Evolutionary conservation across 2,888 invertebrate genomes (phyloP), one percentile per base, ranked within the genome.

Genomic region (Cheilosia vernalis): DNA sequence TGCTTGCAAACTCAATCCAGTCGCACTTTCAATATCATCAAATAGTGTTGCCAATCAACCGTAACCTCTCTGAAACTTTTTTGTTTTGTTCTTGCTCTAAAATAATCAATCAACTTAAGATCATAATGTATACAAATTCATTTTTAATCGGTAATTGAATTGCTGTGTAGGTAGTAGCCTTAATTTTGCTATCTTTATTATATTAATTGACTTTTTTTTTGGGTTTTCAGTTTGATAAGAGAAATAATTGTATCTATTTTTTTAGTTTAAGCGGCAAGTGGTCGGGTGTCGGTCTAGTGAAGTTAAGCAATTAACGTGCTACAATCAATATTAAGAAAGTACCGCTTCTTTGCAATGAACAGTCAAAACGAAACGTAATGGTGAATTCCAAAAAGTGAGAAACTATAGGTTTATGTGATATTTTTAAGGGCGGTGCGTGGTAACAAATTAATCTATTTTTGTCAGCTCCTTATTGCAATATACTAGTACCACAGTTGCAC

Each of bases 401-500:
- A 17, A 33, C 15, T 44, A 44, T 44, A 5, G 17, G 2, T 47
- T 19, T 19, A 19, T 47, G 19, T 19, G 47, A 6, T 13, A 47
- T 17, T 51, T 15, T 4, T 24, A 51, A 24, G 49, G 24, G 5
- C 2, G 17, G 17, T 37, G 13, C 37, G 47, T 17, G 2, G 0
- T 47, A 9, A 1, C 7, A 17, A 9, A 9, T 10, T 19, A 19
- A n/a, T 9, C 7, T 7, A 47, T 19, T 17, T 19, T 19, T 3
- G 47, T 47, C 17, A 9, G 9, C 19, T 47, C 9, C 7, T 44
- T 51, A n/a, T 17, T 27, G 47, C n/a, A 73, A 21, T 40, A 40
- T 30, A 9, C 58, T 55, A 33, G 40, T 27, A 80, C 56, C 24
- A 27, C 27, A 24, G 53, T 64, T 76, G 69, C 81, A 82, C 70